A percentile compares a stretch with the other conserved stretches of the same genome.
phyloP scores from a whole-genome alignment of 2,113 vertebrate genomes.

The Brevimyrus niger region DNA sequence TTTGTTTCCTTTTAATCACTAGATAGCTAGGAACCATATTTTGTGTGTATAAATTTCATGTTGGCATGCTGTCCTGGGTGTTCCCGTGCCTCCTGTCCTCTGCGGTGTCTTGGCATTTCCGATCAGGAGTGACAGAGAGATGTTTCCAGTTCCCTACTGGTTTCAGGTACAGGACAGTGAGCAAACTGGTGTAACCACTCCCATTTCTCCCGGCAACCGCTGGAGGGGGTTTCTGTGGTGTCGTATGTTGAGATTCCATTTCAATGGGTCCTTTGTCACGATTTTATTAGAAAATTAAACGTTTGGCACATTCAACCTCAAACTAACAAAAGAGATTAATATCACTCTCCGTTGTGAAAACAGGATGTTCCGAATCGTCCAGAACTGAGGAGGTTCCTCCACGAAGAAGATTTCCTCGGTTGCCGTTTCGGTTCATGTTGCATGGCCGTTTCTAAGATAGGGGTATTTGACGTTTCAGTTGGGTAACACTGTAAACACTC shows the following conservation, averaged over 20 bases:
- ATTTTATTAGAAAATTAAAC: conserved; percentile 1
- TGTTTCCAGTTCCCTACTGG: neutral
- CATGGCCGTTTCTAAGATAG: neutral
- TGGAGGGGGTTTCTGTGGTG: neutral
- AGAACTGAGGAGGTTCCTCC: neutral
- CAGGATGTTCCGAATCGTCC: neutral
- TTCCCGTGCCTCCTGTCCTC: neutral
- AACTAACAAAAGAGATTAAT: conserved; percentile 2
- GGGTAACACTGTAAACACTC: neutral
- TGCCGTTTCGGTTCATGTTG: neutral
- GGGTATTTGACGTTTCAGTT: neutral
- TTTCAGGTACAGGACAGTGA: neutral
- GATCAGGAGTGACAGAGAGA: neutral
- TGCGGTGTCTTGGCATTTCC: neutral
- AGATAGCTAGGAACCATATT: neutral
- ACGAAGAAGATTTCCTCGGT: neutral
- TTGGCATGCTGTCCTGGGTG: neutral
- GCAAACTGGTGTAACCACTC: neutral
- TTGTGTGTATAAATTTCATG: neutral
- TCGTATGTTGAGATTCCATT: neutral
- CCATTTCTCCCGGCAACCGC: neutral
- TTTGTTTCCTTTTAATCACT: neutral
- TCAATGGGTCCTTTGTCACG: neutral
- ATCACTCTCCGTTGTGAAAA: neutral
- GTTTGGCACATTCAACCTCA: neutral